Percentiles rank a stretch among this genome's conserved stretches.
Evolutionary conservation across 2,797 vertebrate species (phyloP).

Genomic region (Acanthurus leucopareius): DNA sequence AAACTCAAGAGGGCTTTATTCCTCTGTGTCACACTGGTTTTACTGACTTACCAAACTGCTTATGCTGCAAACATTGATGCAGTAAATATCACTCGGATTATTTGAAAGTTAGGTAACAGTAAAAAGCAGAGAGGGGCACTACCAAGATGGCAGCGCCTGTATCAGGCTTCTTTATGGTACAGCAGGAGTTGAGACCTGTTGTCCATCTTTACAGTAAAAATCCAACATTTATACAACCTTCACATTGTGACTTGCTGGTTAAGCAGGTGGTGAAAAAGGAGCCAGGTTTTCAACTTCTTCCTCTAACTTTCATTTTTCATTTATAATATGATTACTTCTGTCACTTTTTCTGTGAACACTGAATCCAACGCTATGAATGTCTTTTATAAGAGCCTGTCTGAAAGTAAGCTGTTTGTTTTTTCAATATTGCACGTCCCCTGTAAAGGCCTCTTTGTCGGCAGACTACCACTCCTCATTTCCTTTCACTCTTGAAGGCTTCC

Average conservation of each 20-base stretch:
- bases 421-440: no score
- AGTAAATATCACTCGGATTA: neutral
- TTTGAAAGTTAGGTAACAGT: neutral
- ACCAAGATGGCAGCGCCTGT: neutral
- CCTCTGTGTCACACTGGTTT: neutral
- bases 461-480: neutral
- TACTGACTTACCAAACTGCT: conserved; percentile 13
- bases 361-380: no score
- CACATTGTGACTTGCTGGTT: neutral
- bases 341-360: neutral
- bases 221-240: no score
- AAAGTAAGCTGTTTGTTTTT: no score
- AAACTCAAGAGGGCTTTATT: conserved; percentile 20
- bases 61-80: conserved; percentile 3
- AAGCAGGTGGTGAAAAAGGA: neutral
- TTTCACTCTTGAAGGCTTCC: neutral
- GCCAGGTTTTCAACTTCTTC: neutral
- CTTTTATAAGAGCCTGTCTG: no score
- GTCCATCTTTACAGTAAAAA: no score
- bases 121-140: neutral
- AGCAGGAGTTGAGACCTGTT: no score
- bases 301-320: neutral
- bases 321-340: neutral
- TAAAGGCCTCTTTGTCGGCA: no score
- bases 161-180: no score